phyloP scores from a whole-genome alignment of 2,797 vertebrate species.

The Octomys mimax region DNA sequence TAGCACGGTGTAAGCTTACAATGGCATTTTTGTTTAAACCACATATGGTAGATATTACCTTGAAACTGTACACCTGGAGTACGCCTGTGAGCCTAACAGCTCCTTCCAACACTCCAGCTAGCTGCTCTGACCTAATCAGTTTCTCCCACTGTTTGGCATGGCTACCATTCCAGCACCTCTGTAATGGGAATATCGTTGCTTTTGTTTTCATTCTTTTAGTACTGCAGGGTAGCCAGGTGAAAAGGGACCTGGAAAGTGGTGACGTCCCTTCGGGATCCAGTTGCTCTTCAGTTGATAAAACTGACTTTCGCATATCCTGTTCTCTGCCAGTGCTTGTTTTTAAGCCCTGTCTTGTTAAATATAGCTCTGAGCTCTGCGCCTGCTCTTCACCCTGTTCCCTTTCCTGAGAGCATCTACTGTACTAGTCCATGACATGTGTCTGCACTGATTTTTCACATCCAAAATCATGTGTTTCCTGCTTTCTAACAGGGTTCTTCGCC shows the following conservation, averaged over 20 bases:
- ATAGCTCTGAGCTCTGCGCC: not conserved
- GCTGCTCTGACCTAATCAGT: slow-evolving; percentile 30
- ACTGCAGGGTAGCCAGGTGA: not conserved
- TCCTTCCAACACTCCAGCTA: slow-evolving; percentile 68
- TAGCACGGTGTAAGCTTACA: slow-evolving; percentile 53
- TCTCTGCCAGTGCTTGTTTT: not conserved
- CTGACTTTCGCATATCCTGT: not conserved
- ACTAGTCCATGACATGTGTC: not conserved
- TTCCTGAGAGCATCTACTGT: not conserved
- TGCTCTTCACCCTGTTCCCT: too few relatives aligned
- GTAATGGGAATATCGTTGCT: slow-evolving; percentile 42
- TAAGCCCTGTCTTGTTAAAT: not conserved
- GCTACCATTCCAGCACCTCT: not conserved
- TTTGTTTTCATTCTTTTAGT: slow-evolving; percentile 67
- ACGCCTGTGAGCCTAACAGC: slow-evolving; percentile 66
- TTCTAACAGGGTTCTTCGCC: not conserved
- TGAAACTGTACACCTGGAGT: slow-evolving; percentile 49
- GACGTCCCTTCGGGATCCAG: not conserved
- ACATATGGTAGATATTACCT: slow-evolving; percentile 81
- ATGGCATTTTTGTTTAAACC: slow-evolving; percentile 71
- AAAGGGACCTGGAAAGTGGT: slow-evolving; percentile 20
- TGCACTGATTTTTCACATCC: not conserved
- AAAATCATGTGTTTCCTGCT: not conserved
- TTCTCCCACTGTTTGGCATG: slow-evolving; percentile 52
- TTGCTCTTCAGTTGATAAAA: slow-evolving; percentile 15